Base-by-base conservation (phyloP, 2,888 invertebrate genomes). In the Polyommatus icarus region DNA sequence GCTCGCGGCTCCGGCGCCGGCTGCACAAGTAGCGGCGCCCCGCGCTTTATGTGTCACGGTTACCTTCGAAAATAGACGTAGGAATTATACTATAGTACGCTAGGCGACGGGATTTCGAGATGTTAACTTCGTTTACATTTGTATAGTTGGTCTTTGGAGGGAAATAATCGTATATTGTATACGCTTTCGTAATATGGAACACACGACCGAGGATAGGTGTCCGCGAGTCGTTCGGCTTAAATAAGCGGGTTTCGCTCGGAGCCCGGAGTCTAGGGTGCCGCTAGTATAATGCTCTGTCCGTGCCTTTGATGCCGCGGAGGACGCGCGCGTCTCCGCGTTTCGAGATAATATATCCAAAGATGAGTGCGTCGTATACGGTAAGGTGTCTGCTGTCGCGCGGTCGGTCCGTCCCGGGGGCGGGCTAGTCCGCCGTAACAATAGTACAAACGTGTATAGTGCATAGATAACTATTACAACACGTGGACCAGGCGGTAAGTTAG, bases 401-500 rank as follows among this genome's bases (percentile, higher is more conserved):
- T n/a, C 72, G 72, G 36, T 54, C 29, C 54, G 75, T 75, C 71
- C 24, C 57, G 76, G 83, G 83, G 83, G 82, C 84, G 82, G 83
- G 83, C 84, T 86, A 85, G 84, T 83, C 85, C 87, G 85, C 67
- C 15, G 29, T 29, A 89, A 89, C 89, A 84, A 92, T 92, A 93
- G 93, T 93, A 93, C 93, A 93, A 93, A 92, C 84, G 85, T 85
- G 83, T 86, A 87, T 88, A 88, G 89, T 87, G 87, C 89, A 87
- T 91, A 89, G 89, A 87, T 91, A 88, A 88, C 88, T 85, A 87
- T 91, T 90, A 91, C 90, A 89, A 89, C 89, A 86, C 87, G 92
- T 87, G 93, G 93, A 93, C 93, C 93, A 91, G 87, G 88, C 89
- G 87, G 87, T 86, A 86, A 87, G 87, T 87, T 88, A 89, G 90